Evolutionary conservation across 2,113 vertebrate species (phyloP).

Genomic region (Struthidea cinerea): DNA sequence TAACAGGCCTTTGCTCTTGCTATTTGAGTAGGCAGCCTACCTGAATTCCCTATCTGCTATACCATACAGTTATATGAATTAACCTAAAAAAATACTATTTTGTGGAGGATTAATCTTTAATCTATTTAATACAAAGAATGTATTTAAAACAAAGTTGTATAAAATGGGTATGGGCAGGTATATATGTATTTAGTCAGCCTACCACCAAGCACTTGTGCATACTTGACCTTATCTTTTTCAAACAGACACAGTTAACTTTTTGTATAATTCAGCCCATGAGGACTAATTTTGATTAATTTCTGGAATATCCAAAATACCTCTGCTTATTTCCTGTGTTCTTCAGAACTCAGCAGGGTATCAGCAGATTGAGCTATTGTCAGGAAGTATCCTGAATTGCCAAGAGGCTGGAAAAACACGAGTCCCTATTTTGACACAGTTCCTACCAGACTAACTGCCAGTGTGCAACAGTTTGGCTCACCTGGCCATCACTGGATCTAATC

Average conservation of each 20-base stretch:
- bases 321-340: conserved; percentile 6
- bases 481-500: not conserved
- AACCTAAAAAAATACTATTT: not conserved
- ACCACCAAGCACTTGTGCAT: not conserved
- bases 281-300: not conserved
- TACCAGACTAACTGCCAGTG: not conserved
- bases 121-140: not conserved
- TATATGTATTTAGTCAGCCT: not conserved
- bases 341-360: not conserved
- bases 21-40: not conserved
- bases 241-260: not conserved
- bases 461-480: not conserved
- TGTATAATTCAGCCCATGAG: not conserved
- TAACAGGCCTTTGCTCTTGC: not conserved
- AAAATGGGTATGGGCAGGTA: not conserved
- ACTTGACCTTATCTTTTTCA: conserved; percentile 2
- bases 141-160: not conserved
- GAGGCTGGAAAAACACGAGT: conserved; percentile 15
- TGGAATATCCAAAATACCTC: not conserved
- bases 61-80: not conserved
- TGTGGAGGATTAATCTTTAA: not conserved
- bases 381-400: not conserved
- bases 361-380: not conserved
- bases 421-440: not conserved
- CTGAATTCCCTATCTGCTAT: not conserved